Percentiles rank a stretch among this genome's conserved stretches.
phyloP scores from a whole-genome alignment of 2,113 vertebrate genomes.

The Nibea albiflora region DNA sequence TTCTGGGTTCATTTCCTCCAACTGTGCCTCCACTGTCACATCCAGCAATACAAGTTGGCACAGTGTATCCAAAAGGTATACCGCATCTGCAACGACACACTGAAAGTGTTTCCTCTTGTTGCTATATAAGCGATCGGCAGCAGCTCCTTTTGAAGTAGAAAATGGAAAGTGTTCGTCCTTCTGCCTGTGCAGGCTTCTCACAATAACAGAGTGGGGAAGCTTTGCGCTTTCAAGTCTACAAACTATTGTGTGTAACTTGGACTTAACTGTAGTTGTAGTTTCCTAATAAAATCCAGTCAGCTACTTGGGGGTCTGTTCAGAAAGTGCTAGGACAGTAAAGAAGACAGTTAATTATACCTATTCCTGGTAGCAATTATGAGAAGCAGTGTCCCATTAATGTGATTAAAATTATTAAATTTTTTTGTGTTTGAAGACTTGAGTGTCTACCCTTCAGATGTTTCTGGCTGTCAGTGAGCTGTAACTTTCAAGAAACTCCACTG shows the following conservation, averaged over 20 bases:
- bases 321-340: neutral
- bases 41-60: conserved; percentile 35
- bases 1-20: conserved; percentile 57
- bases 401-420: no score
- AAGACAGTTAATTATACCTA: neutral
- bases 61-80: conserved; percentile 3
- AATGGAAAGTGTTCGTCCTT: neutral
- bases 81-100: neutral
- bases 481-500: neutral
- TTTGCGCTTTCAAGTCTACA: neutral
- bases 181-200: neutral
- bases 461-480: neutral
- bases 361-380: neutral
- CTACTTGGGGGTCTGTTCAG: neutral
- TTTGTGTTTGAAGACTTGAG: neutral
- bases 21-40: conserved; percentile 42
- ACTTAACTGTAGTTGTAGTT: neutral
- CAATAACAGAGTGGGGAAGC: neutral
- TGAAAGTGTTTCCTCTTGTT: neutral
- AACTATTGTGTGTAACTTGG: neutral
- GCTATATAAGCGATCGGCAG: neutral
- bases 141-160: neutral
- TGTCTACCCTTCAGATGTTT: neutral
- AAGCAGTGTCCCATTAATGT: neutral
- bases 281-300: neutral